Percentiles rank a stretch among this genome's conserved stretches.
Evolutionary conservation across 64 coral and sea anemone genomes (phyloP).

Genomic region (Catalaphyllia jardinei): DNA sequence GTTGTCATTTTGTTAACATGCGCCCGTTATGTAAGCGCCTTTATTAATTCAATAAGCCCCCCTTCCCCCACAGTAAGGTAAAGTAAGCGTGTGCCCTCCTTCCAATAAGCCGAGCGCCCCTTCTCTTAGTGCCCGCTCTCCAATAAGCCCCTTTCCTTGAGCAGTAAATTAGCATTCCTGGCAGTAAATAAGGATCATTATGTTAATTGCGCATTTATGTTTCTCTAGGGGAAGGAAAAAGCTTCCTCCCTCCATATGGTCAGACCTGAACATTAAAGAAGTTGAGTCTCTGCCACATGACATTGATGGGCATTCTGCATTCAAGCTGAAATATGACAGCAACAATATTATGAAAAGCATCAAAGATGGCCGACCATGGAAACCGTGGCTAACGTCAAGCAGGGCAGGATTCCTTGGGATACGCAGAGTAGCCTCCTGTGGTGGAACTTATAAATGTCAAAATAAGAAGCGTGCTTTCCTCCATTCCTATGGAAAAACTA

Average conservation of each 20-base stretch:
- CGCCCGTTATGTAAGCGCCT: too few species aligned
- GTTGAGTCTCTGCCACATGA: slow-evolving; percentile 36
- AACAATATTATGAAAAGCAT: slow-evolving; percentile 25
- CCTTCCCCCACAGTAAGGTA: too few species aligned
- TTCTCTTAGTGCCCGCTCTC: too few species aligned
- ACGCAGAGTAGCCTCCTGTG: slow-evolving; percentile 32
- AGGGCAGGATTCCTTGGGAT: slow-evolving; percentile 34
- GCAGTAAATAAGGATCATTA: too few species aligned
- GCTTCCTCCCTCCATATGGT: slow-evolving; percentile 12
- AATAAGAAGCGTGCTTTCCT: slow-evolving; percentile 40
- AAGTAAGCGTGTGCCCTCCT: too few species aligned
- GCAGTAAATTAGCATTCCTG: too few species aligned
- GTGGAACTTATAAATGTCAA: slow-evolving; percentile 40
- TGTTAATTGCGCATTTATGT: too few species aligned
- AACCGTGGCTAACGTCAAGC: slow-evolving; percentile 21
- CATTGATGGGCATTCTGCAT: slow-evolving; percentile 38
- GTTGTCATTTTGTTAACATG: too few species aligned
- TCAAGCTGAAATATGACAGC: slow-evolving; percentile 44
- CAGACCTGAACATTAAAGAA: not conserved
- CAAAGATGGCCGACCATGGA: slow-evolving; percentile 62
- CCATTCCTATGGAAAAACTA: slow-evolving; percentile 31
- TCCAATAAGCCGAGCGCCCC: too few species aligned
- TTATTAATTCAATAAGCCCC: too few species aligned
- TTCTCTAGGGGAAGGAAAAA: too few species aligned
- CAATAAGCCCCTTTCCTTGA: too few species aligned